A percentile compares a stretch with the other conserved stretches of the same genome.
phyloP scores from a whole-genome alignment of 2,797 vertebrate genomes.

The Poecilia wingei region DNA sequence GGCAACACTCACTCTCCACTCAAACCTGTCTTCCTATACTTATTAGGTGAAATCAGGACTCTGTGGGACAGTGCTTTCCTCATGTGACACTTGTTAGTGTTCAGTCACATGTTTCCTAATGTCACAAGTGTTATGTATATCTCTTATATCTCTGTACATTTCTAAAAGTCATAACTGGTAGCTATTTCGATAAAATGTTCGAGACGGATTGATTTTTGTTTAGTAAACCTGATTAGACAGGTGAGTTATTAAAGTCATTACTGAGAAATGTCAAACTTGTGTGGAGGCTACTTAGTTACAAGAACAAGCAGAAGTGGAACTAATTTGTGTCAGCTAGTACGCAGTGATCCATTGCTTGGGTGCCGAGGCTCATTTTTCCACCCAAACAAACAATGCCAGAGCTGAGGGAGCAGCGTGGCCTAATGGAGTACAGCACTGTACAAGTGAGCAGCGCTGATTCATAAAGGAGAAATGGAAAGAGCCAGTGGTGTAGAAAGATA shows the following conservation, averaged over 20 bases:
- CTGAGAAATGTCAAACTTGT: neutral
- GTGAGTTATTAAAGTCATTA: no score
- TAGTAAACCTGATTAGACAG: neutral
- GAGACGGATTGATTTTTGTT: neutral
- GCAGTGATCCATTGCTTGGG: constrained; percentile 32
- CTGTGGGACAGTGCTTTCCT: constrained; percentile 35
- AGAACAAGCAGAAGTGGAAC: constrained; percentile 28
- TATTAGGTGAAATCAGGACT: constrained; percentile 24
- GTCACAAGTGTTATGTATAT: constrained; percentile 1
- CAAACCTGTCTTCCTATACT: constrained; percentile 38
- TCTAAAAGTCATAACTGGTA: neutral
- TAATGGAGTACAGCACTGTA: constrained; percentile 33
- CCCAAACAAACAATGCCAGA: constrained; percentile 60
- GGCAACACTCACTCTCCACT: constrained; percentile 19
- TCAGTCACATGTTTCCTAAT: constrained; percentile 47
- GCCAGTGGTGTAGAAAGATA: neutral
- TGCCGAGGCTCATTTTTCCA: constrained; percentile 62
- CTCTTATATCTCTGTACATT: neutral
- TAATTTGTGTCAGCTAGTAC: constrained; percentile 18
- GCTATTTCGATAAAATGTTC: neutral
- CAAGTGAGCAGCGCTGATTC: neutral
- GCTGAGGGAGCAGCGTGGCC: constrained; percentile 23
- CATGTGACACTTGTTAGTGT: constrained; percentile 44
- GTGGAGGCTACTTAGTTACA: constrained; percentile 4
- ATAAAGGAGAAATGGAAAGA: constrained; percentile 21